phyloP scores from a whole-genome alignment of 2,888 invertebrate genomes.

The Leptinotarsa juncta region DNA sequence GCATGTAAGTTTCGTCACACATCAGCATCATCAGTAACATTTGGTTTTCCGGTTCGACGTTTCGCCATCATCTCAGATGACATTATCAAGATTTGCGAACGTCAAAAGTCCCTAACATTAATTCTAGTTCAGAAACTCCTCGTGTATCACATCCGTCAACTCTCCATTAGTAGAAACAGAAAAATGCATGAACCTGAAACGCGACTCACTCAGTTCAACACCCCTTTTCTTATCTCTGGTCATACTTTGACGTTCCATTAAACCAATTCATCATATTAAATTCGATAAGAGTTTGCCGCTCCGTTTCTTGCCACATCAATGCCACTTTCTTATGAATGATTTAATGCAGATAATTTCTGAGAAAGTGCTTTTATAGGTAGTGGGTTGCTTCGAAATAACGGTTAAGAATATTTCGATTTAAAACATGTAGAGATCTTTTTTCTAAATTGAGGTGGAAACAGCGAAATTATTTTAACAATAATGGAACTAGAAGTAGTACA shows the following conservation, averaged over 20 bases:
- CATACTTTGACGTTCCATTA: conserved; percentile 29
- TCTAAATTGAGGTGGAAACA: too few relatives aligned
- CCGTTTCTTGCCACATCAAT: conserved; percentile 23
- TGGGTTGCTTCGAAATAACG: too few relatives aligned
- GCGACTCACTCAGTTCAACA: conserved; percentile 9
- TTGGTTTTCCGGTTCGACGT: too few relatives aligned
- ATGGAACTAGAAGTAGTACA: too few relatives aligned
- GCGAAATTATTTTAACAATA: too few relatives aligned
- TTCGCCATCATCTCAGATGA: too few relatives aligned
- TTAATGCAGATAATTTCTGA: conserved; percentile 14
- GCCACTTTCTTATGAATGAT: conserved; percentile 27
- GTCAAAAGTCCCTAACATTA: too few relatives aligned
- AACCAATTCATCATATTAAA: conserved; percentile 27
- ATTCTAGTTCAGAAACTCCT: background rate
- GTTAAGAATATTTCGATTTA: too few relatives aligned
- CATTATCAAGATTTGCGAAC: too few relatives aligned
- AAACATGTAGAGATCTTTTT: too few relatives aligned
- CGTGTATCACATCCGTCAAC: background rate
- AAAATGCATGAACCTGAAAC: background rate
- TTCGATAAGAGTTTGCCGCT: conserved; percentile 23
- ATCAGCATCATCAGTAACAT: too few relatives aligned
- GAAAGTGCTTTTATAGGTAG: conserved; percentile 8
- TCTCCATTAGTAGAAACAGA: conserved; percentile 5
- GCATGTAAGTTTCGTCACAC: too few relatives aligned
- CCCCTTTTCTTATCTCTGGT: conserved; percentile 22